Evolutionary conservation across 1,140 invertebrate species (phyloP), one percentile per base, ranked within the genome.

Genomic region (Marisa cornuarietis): DNA sequence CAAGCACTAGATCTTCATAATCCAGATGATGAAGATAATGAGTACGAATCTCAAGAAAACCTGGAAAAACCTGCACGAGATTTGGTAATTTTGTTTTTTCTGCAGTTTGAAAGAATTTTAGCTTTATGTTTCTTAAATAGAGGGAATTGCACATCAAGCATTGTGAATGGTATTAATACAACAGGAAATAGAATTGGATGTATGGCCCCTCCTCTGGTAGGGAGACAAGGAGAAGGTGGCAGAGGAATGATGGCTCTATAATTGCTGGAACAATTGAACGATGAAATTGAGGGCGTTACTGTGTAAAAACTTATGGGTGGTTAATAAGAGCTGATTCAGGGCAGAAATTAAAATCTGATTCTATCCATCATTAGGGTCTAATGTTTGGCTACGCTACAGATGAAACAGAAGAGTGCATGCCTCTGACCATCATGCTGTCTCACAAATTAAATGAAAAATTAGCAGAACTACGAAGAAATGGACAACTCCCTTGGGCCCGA

Each of bases 331-430:
- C 31, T 42, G 31, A 42, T 42, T 42, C 31, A 42, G 31, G 31
- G 3, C 31, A 42, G 31, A 2, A 42, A 6, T 42, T 42, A 2
- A 0, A 42, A 42, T 42, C 31, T 20, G 13, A 62, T 58, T 75
- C 52, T 58, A 8, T 58, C 54, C 54, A 58, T 18, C 54, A 80
- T 61, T 77, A 87, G 83, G 87, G 85, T 51, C 71, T 88, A 16
- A 86, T 88, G 92, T 92, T 92, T 83, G 92, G 92, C 51, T 92
- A 92, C 85, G 92, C 92, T 13, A 92, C 92, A 14, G 96, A 99
- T 93, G 98, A 99, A 93, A 99, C 98, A 26, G 96, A 98, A 90
- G 97, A 99, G 92, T 97, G 96, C 89, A 99, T 99, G 98, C 98
- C 98, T 24, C 91, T 99, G 62, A 99, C 98, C 71, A 95, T 99